These are phyloP conservation scores for Apamea epomidion DNA, from an alignment of 2,888 invertebrate species.

Conservation along the genomic window DNA sequence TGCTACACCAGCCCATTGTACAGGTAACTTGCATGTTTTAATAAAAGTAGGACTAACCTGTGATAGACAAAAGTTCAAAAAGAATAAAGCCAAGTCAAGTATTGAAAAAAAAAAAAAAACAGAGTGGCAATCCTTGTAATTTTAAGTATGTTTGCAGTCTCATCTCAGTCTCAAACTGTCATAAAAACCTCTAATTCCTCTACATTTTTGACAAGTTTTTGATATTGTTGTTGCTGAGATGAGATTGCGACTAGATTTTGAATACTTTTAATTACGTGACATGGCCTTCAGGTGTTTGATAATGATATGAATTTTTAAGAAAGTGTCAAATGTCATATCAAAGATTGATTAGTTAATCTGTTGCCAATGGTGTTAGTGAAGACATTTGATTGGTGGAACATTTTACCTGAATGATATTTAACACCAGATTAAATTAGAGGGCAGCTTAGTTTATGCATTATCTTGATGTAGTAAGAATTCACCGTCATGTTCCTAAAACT, in stretches of 20 bases:
- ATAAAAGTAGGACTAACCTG: background rate
- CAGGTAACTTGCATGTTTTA: conserved; percentile 74
- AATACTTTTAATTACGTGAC: no score
- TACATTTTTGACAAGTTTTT: background rate
- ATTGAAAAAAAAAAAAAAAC: background rate
- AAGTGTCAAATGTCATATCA: no score
- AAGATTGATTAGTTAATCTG: no score
- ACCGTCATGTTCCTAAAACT: background rate
- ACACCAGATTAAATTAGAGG: background rate
- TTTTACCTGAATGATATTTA: background rate
- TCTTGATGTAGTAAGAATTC: background rate
- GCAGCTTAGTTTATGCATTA: background rate
- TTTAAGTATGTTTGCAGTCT: background rate
- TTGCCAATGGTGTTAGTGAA: background rate
- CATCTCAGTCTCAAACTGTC: background rate
- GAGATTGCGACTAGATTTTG: background rate
- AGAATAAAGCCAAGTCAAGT: background rate
- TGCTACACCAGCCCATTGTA: conserved; percentile 88
- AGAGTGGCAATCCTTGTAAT: background rate
- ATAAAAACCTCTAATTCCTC: background rate
- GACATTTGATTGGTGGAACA: background rate
- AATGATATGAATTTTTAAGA: no score
- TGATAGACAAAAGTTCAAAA: background rate
- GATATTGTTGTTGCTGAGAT: background rate
- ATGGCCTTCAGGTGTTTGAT: no score